Base-by-base conservation (phyloP, 92 coral and sea anemone genomes). In the Palythoa grandis region DNA sequence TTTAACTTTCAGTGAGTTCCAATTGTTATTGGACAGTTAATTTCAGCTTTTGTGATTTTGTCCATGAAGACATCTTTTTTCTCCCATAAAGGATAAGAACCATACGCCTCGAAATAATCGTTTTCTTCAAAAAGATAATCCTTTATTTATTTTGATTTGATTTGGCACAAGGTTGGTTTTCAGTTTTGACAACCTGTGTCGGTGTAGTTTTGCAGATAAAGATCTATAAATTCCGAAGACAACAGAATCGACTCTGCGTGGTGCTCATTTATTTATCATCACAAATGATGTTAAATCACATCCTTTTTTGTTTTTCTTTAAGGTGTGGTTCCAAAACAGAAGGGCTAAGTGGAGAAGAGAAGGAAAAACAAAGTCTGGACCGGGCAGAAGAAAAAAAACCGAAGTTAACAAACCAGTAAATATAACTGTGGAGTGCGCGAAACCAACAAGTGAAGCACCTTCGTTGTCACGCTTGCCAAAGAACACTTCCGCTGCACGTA, bases 281-380 rank as follows among this genome's bases (percentile, higher is more conserved):
- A 25, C 54, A 65, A 25, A 38, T 56, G 37, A 78, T 57, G 35
- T 78, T 65, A 40, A 69, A 48, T 63, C 3, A 60, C 14, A 65
- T 61, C 86, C 57, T 38, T 54, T 54, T 53, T 63, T 71, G 80
- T 24, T 68, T 74, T 52, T 38, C 16, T 86, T 69, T 24, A 75
- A 97, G 99, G 99, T 97, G 39, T 97, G 99, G 99, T 97, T 97
- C 83, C 99, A 95, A 80, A 97, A 97, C 89, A 82, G 99, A 79
- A 86, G 99, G 54, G 98, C 99, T 16, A 92, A 94, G 82, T 88
- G 91, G 90, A 82, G 99, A 79, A 79, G 99, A 76, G 98, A 97
- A 48, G 99, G 95, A 37, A 97, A 97, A 58, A 95, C 95, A 23
- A 94, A 90, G 50, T 95, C 99, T 11, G 88, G 94, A 15, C 99